Conservation (phyloP, 1,140 invertebrate species). For the Drepana arcuata region DNA sequence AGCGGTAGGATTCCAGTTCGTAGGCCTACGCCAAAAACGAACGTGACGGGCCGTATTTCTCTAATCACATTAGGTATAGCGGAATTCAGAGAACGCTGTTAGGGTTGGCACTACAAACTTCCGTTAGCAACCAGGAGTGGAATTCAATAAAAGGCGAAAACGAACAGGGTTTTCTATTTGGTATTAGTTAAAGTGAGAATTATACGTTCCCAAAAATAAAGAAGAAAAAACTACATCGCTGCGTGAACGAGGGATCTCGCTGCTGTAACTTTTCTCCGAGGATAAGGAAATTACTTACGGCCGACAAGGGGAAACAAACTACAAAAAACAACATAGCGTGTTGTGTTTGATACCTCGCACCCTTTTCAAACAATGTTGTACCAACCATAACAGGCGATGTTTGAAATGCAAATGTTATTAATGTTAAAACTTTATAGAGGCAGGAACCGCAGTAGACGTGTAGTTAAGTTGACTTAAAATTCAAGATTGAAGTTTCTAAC, state of each 20-base stretch:
- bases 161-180: conserved; percentile 29
- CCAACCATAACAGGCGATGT: too few species aligned
- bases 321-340: conserved; percentile 33
- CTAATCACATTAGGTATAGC: conserved; percentile 24
- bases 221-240: conserved; percentile 30
- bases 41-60: conserved; percentile 10
- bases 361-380: conserved; percentile 21
- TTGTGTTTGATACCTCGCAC: conserved; percentile 28
- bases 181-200: conserved; percentile 51
- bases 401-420: too few species aligned
- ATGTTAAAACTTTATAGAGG: too few species aligned
- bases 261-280: conserved; percentile 36
- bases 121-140: conserved; percentile 33
- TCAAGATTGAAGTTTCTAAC: too few species aligned
- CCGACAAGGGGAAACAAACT: conserved; percentile 38
- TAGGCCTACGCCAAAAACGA: conserved; percentile 9
- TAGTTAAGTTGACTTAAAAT: too few species aligned
- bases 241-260: conserved; percentile 31
- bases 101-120: conserved; percentile 39
- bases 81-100: conserved; percentile 41
- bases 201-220: conserved; percentile 42
- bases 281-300: conserved; percentile 42
- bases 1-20: conserved; percentile 2
- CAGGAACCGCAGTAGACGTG: too few species aligned
- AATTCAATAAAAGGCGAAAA: conserved; percentile 52